Evolutionary conservation across 1,140 invertebrate species (phyloP), one percentile per base, ranked within the genome.

Genomic region (Alviniconcha marisindica): DNA sequence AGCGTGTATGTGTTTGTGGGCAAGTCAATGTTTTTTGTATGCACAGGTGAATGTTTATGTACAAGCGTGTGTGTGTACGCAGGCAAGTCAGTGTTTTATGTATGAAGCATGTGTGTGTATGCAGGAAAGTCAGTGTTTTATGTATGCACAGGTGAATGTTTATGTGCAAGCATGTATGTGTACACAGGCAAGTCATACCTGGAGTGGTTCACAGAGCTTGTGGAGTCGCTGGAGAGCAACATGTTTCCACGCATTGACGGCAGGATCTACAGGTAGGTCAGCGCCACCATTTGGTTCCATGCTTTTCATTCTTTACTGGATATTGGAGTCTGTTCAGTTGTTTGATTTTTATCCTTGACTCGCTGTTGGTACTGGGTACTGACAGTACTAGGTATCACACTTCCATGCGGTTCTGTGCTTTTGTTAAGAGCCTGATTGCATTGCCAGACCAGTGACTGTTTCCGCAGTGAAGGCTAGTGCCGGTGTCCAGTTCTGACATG

Each of bases 121-220:
- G 28, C 21, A 21, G 31, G n/a, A n/a, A n/a, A n/a, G n/a, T 36
- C 44, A 83, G 36, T 44, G 38, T n/a, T 66, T 66, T 14, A 2
- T 4, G 28, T 14, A n/a, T 44, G 28, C 28, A 77, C 15, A 15
- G 5, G 5, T 7, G 28, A 18, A 7, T 33, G 28, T 33, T 51
- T 36, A 38, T 66, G 36, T 15, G n/a, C 21, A 1, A n/a, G 7
- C 74, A 60, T 40, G 7, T 73, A 12, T 78, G n/a, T 71, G 60
- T 56, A 73, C 84, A 28, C 84, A 90, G 90, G 83, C 15, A 79
- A 69, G 36, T 84, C 83, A 24, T 90, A 87, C 84, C 54, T 33
- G 28, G 87, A 87, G 33, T 91, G 89, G 89, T 74, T 91, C 0
- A 82, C 82, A 42, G 60, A 85, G 12, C 84, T 88, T 83, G 90